Evolutionary conservation across 1,140 invertebrate species (phyloP).

Genomic region (Chionoecetes opilio): DNA sequence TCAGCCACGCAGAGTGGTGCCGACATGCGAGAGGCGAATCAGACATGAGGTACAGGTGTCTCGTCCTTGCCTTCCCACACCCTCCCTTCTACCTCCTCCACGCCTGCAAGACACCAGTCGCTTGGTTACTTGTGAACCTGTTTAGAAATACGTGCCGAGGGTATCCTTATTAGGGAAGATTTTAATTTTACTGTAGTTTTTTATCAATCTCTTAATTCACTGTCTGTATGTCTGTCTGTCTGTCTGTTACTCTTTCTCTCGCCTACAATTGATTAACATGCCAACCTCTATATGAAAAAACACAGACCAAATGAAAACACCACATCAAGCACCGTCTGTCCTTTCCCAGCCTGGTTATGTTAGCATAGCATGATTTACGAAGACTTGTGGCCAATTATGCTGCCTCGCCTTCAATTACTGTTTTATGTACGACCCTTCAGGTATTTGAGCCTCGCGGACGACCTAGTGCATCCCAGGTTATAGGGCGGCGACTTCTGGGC

Average conservation of each 20-base stretch:
- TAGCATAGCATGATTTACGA: neutral
- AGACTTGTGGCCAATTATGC: neutral
- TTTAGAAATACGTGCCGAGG: neutral
- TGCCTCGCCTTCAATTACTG: neutral
- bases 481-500: too few species aligned
- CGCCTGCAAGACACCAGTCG: neutral
- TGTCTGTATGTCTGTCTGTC: neutral
- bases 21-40: neutral
- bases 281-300: neutral
- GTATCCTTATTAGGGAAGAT: neutral
- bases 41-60: neutral
- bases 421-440: too few species aligned
- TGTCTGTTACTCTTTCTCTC: neutral
- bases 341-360: neutral
- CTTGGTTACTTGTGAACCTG: neutral
- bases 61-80: neutral
- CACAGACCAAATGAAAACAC: neutral
- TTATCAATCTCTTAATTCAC: neutral
- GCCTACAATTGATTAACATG: neutral
- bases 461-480: too few species aligned
- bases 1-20: neutral
- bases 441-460: too few species aligned
- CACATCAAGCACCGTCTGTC: neutral
- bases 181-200: neutral
- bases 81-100: neutral